Percentiles rank a stretch among this genome's conserved stretches.
Evolutionary conservation across 2,113 vertebrate species (phyloP).

Genomic region (Mormyrus lacerda): DNA sequence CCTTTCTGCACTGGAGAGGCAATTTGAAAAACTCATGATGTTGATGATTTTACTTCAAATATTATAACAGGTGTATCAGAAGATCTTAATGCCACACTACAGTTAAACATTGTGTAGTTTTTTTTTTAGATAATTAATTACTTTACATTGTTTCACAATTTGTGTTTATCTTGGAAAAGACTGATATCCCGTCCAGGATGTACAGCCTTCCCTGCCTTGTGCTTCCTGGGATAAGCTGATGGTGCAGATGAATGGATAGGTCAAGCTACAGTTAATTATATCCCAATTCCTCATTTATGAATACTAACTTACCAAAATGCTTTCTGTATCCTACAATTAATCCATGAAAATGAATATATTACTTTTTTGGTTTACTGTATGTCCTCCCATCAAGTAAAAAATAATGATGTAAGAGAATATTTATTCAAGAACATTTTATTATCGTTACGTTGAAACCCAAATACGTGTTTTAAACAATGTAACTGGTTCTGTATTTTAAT

Average conservation of each 20-base stretch:
- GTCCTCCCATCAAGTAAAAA: background rate
- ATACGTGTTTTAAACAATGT: slow-evolving; percentile 62
- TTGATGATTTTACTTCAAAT: background rate
- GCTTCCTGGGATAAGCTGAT: background rate
- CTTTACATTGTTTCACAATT: background rate
- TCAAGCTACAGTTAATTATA: background rate
- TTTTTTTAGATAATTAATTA: background rate
- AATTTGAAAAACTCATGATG: background rate
- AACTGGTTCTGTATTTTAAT: slow-evolving; percentile 57
- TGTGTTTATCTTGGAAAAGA: background rate
- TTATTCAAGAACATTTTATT: slow-evolving; percentile 62
- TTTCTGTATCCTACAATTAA: background rate
- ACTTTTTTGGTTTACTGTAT: background rate
- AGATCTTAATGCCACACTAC: background rate
- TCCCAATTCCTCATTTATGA: background rate
- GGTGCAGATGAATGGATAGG: background rate
- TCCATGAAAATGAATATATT: background rate
- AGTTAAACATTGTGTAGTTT: background rate
- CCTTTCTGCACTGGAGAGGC: background rate
- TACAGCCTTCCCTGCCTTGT: background rate
- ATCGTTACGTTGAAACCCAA: slow-evolving; percentile 58
- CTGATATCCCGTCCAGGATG: background rate
- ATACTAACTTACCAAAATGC: background rate
- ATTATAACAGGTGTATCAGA: background rate
- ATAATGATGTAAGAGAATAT: background rate